These are phyloP conservation scores for Drosophila merina DNA, from an alignment of 2,888 invertebrate genomes.

Conservation along the genomic window DNA sequence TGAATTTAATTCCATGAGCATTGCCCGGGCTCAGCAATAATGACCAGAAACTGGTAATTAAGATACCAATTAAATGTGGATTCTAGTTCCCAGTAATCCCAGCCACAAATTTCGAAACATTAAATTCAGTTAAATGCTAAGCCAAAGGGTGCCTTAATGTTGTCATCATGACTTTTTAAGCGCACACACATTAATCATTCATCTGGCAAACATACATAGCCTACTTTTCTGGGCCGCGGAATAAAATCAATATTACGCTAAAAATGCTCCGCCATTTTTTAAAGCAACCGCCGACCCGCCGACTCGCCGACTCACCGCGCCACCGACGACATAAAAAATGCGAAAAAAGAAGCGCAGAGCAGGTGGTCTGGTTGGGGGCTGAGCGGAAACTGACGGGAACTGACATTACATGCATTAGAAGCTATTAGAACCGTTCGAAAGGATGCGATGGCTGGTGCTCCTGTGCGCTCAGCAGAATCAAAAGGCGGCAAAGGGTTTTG, in stretches of 20 bases:
- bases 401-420: constrained; percentile 78
- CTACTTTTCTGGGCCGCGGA: constrained; percentile 8
- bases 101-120: not conserved
- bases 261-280: constrained; percentile 38
- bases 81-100: constrained; percentile 14
- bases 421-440: constrained; percentile 63
- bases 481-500: constrained; percentile 44
- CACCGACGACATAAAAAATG: constrained; percentile 16
- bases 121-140: not conserved
- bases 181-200: not conserved
- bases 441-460: constrained; percentile 37
- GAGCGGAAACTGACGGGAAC: constrained; percentile 69
- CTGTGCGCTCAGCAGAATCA: constrained; percentile 52
- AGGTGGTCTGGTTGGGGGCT: constrained; percentile 27
- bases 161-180: not conserved
- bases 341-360: constrained; percentile 5
- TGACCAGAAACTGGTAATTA: constrained; percentile 2
- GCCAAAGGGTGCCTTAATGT: not conserved
- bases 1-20: constrained; percentile 36
- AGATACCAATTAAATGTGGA: constrained; percentile 4
- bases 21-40: not conserved
- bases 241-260: constrained; percentile 58
- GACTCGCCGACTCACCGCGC: constrained; percentile 17
- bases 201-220: constrained; percentile 12
- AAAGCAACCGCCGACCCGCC: constrained; percentile 18